Base-by-base conservation (phyloP, 2,888 invertebrate species). In the Pilophorus perplexus region DNA sequence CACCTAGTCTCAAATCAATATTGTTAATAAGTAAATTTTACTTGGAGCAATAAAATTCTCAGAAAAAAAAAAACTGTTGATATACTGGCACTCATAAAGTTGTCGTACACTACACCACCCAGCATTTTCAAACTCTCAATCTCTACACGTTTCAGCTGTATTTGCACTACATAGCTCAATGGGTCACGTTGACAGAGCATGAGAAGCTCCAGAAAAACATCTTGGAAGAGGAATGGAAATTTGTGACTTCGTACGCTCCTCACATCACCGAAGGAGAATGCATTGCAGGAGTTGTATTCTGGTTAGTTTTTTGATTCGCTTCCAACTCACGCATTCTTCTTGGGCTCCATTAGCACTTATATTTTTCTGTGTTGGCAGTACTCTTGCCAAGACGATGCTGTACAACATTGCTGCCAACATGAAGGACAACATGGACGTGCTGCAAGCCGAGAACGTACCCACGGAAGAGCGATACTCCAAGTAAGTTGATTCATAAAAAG, bases 151-250 rank as follows among this genome's bases (percentile, higher is more conserved):
- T 78, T 27, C 78, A 87, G 84, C 84, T 92, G 71, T 95, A 95
- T 78, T 81, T 96, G 72, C 87, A 89, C 71, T 95, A 95, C 79
- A 81, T 95, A 68, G 85, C 86, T 69, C 87, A 86, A 74, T 90
- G 93, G 87, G 89, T 93, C 3, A 79, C 84, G 69, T 84, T 85
- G 78, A 77, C 78, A 10, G 84, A 86, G 75, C 81, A 84, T 67
- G 80, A 81, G 64, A 80, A 78, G 69, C 80, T 86, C 74, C 83
- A 87, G 69, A 91, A 93, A 75, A 84, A 87, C 72, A 82, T 87
- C 18, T 81, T 95, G 68, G 90, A 92, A 76, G 87, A 88, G 67
- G 94, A 95, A 77, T 94, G 93, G 93, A 82, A 83, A 71, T 95
- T 94, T 79, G 87, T 89, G 0, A 87, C 87, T 74, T 80, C 85